Evolutionary conservation across 1,140 invertebrate species (phyloP).

Genomic region (Pseudomyrmex gracilis): DNA sequence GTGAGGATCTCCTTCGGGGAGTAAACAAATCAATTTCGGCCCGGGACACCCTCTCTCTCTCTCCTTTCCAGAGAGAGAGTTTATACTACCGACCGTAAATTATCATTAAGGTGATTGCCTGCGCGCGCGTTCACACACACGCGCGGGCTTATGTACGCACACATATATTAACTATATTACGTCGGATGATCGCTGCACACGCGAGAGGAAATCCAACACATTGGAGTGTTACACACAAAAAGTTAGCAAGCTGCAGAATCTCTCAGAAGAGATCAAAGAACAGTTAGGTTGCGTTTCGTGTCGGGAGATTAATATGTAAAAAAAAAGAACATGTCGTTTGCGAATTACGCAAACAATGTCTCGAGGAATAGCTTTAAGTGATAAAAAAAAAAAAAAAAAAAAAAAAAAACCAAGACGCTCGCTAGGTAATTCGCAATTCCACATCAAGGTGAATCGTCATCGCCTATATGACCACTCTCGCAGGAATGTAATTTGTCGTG

Average conservation of each 20-base stretch:
- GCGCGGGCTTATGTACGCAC: conserved; percentile 31
- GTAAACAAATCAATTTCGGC: conserved; percentile 83
- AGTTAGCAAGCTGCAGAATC: too few relatives aligned
- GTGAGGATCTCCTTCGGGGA: conserved; percentile 77
- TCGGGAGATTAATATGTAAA: too few relatives aligned
- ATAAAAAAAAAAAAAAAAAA: too few relatives aligned
- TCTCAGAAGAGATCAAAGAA: too few relatives aligned
- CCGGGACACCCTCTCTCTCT: conserved; percentile 66
- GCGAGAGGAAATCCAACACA: neutral
- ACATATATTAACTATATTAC: too few relatives aligned
- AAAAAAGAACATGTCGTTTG: too few relatives aligned
- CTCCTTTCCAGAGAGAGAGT: conserved; percentile 49
- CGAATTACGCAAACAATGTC: too few relatives aligned
- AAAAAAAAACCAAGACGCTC: too few relatives aligned
- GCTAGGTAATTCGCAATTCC: neutral
- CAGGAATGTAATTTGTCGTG: conserved; percentile 1
- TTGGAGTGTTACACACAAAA: too few relatives aligned
- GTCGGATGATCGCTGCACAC: conserved; percentile 38
- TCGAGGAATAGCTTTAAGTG: too few relatives aligned
- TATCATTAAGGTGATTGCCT: conserved; percentile 84
- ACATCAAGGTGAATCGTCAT: neutral
- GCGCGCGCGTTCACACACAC: conserved; percentile 46
- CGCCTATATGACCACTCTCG: neutral
- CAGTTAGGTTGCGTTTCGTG: too few relatives aligned
- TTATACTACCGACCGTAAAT: conserved; percentile 82